These are phyloP conservation scores for Olivierus martensii DNA, from an alignment of 1,140 invertebrate species.

Conservation along the genomic window DNA sequence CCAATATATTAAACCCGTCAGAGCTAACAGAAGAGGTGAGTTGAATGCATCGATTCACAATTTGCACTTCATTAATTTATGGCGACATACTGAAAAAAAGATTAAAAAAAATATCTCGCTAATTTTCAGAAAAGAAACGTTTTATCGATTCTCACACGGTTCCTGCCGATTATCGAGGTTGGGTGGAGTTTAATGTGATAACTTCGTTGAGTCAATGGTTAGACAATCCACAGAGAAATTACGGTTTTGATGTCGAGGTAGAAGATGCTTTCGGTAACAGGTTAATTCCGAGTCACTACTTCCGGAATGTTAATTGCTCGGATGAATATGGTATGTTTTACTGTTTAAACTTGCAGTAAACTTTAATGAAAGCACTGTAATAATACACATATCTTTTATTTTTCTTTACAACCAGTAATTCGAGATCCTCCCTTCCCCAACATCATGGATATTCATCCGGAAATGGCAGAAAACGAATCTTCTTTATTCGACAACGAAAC, in stretches of 20 bases:
- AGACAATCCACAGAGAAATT: constrained; percentile 15
- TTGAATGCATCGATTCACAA: background rate
- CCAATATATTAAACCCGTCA: constrained; percentile 11
- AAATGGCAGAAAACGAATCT: constrained; percentile 9
- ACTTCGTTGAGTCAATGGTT: constrained; percentile 16
- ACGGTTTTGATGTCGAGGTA: constrained; percentile 17
- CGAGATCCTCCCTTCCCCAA: constrained; percentile 17
- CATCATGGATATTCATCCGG: constrained; percentile 10
- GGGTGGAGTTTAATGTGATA: constrained; percentile 17
- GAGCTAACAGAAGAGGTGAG: constrained; percentile 11
- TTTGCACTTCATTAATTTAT: too few species aligned
- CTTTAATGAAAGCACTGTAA: too few species aligned
- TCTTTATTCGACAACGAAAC: constrained; percentile 17
- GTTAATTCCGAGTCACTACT: constrained; percentile 12
- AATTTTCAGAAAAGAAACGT: constrained; percentile 16
- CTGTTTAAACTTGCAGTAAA: too few species aligned
- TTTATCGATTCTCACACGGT: constrained; percentile 14
- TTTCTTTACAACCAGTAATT: background rate
- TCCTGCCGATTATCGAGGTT: constrained; percentile 13
- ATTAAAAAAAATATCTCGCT: too few species aligned
- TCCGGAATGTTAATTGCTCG: constrained; percentile 16
- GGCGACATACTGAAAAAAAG: too few species aligned
- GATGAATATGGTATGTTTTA: constrained; percentile 11
- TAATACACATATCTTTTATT: too few species aligned
- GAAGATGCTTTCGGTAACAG: constrained; percentile 15